Percentiles rank a stretch among this genome's conserved stretches.
These are phyloP conservation scores for Geophilus truncorum DNA, from an alignment of 2,888 invertebrate species.

Conservation along the genomic window DNA sequence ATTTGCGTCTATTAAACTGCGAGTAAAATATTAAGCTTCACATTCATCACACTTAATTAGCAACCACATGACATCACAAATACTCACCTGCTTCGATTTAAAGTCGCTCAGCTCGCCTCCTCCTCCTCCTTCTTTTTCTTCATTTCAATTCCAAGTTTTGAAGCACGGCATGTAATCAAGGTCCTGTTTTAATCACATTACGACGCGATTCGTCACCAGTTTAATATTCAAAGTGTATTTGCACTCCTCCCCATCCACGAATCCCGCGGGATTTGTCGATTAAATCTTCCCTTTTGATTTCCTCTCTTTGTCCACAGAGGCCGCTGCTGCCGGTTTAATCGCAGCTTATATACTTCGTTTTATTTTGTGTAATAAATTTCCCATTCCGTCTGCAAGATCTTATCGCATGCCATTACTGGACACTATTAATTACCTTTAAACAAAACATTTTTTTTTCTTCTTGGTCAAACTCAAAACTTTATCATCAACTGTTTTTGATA, in stretches of 20 bases:
- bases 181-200: neutral
- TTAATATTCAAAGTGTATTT: conserved; percentile 10
- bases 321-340: neutral
- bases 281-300: conserved; percentile 10
- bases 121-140: neutral
- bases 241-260: neutral
- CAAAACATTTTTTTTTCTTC: neutral
- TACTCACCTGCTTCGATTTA: conserved; percentile 10
- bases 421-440: neutral
- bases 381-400: neutral
- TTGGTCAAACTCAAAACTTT: neutral
- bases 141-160: neutral
- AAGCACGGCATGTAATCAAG: neutral
- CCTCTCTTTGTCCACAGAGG: conserved; percentile 8
- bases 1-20: neutral
- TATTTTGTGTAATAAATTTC: conserved; percentile 10
- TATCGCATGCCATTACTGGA: neutral
- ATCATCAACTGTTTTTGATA: neutral
- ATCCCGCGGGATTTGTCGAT: conserved; percentile 10
- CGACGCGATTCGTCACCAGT: neutral
- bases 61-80: neutral
- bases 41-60: conserved; percentile 1
- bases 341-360: conserved; percentile 2
- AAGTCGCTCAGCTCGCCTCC: neutral
- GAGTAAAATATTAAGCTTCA: neutral